Conservation (phyloP, 1,140 invertebrate genomes). For the Bemisia tabaci region DNA sequence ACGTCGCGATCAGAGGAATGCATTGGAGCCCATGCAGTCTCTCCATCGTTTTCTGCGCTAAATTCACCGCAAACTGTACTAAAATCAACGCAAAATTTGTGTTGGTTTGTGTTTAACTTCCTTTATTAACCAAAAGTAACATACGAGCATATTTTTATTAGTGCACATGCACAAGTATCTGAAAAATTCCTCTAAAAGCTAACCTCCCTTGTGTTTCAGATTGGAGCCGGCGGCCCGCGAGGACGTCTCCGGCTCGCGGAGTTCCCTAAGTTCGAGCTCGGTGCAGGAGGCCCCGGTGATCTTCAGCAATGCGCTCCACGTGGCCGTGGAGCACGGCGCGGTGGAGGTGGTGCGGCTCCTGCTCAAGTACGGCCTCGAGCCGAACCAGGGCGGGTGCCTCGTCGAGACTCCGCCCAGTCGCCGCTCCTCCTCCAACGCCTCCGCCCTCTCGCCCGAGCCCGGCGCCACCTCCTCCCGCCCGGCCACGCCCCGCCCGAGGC, state of each 20-base stretch:
- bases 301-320: constrained; percentile 41
- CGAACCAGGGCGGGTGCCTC: constrained; percentile 35
- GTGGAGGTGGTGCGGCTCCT: constrained; percentile 39
- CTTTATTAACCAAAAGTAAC: too few species aligned
- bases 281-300: constrained; percentile 28
- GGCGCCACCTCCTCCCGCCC: neutral
- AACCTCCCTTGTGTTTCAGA: constrained; percentile 16
- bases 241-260: neutral
- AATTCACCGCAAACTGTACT: too few species aligned
- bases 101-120: too few species aligned
- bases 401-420: constrained; percentile 12
- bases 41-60: too few species aligned
- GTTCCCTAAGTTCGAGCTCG: constrained; percentile 13
- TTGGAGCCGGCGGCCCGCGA: constrained; percentile 20
- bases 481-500: constrained; percentile 12
- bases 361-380: constrained; percentile 39
- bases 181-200: too few species aligned
- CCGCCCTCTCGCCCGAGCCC: neutral
- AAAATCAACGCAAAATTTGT: too few species aligned
- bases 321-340: constrained; percentile 40
- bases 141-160: too few species aligned
- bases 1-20: too few species aligned
- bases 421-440: neutral
- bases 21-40: too few species aligned
- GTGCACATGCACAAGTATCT: too few species aligned